phyloP scores from a whole-genome alignment of 2,888 invertebrate genomes.

The Stenolophus ochropezus region DNA sequence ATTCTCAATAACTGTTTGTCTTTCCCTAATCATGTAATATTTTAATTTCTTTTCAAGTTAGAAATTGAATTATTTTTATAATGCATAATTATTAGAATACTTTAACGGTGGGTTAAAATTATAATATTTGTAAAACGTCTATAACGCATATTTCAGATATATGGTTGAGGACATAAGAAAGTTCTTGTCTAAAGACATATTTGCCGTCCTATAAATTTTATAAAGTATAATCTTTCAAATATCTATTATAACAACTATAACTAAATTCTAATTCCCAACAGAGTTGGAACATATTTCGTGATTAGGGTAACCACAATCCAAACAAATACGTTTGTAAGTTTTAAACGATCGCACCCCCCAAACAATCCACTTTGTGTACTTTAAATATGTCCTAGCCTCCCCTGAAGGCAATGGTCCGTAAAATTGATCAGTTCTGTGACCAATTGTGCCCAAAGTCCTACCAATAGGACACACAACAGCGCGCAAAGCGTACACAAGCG shows the following conservation, averaged over 20 bases:
- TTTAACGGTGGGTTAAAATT: too few species aligned
- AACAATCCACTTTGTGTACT: conserved; percentile 60
- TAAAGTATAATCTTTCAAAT: too few species aligned
- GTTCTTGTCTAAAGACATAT: neutral
- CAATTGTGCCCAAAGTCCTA: conserved; percentile 52
- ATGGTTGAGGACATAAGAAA: too few species aligned
- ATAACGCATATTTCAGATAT: too few species aligned
- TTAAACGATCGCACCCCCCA: conserved; percentile 48
- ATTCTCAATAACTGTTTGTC: too few species aligned
- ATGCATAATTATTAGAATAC: too few species aligned
- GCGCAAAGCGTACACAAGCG: conserved; percentile 17
- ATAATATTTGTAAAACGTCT: too few species aligned
- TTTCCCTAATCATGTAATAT: too few species aligned
- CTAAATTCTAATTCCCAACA: conserved; percentile 6
- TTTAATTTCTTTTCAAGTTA: too few species aligned
- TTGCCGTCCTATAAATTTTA: neutral
- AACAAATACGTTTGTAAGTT: conserved; percentile 46
- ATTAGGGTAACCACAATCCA: conserved; percentile 19
- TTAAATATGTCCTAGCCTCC: conserved; percentile 64
- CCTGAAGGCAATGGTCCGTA: conserved; percentile 70
- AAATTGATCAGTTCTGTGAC: conserved; percentile 72
- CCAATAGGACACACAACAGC: conserved; percentile 46
- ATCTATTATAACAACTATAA: neutral
- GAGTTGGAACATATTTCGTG: neutral
- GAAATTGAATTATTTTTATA: too few species aligned